Evolutionary conservation across 2,113 vertebrate species (phyloP).

Genomic region (Apodemus speciosus): DNA sequence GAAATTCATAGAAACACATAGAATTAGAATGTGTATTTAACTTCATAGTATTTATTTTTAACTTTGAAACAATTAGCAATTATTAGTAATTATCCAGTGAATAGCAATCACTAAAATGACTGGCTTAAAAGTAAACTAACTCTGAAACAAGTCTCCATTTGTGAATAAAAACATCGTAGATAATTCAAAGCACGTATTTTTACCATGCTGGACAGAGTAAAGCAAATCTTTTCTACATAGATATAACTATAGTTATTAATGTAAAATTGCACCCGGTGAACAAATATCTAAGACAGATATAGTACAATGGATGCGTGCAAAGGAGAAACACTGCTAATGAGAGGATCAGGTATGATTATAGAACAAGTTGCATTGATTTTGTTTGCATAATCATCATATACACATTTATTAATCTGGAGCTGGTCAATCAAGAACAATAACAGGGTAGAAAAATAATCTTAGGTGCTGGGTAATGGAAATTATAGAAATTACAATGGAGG

Average conservation of each 20-base stretch:
- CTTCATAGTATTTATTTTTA: neutral
- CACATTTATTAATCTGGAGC: neutral
- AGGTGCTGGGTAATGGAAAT: accelerated
- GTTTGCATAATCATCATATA: neutral
- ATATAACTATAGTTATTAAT: neutral
- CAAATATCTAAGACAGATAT: neutral
- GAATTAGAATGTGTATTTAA: neutral
- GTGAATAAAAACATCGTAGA: neutral
- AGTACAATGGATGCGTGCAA: neutral
- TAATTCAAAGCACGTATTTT: neutral
- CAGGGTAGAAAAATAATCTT: neutral
- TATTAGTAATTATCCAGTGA: neutral
- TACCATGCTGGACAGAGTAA: neutral
- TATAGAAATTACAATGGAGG: neutral
- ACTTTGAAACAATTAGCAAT: neutral
- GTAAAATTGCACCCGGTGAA: neutral
- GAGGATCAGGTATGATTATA: neutral
- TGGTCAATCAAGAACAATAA: neutral
- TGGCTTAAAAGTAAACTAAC: neutral
- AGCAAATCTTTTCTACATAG: neutral
- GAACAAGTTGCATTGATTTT: neutral
- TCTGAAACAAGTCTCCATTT: neutral
- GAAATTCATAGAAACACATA: neutral
- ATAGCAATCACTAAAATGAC: neutral
- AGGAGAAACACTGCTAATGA: neutral